Evolutionary conservation across 2,888 invertebrate species (phyloP).

Genomic region (Torymus auratus): DNA sequence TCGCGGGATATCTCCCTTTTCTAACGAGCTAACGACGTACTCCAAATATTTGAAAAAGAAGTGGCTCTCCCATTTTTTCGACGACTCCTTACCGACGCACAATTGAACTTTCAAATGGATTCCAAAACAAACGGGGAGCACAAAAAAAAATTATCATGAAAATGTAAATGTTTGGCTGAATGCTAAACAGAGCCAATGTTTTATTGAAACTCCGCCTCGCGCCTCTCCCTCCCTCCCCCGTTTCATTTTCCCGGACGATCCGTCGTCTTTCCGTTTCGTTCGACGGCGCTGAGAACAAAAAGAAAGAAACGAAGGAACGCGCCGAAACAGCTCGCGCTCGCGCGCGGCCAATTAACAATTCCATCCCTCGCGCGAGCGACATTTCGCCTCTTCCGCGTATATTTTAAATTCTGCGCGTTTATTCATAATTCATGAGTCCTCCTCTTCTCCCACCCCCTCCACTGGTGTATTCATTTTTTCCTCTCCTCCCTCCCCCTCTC

Average conservation of each 20-base stretch:
- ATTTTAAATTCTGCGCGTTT: slow-evolving; percentile 72
- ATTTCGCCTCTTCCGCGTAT: slow-evolving; percentile 50
- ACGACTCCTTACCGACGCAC: too few species aligned
- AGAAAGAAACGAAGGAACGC: too few species aligned
- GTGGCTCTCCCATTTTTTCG: too few species aligned
- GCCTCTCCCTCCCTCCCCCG: too few species aligned
- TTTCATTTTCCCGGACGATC: too few species aligned
- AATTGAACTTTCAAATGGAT: too few species aligned
- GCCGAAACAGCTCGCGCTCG: too few species aligned
- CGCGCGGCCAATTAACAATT: slow-evolving; percentile 70
- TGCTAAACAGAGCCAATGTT: slow-evolving; percentile 50
- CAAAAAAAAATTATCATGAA: not conserved
- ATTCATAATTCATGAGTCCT: slow-evolving; percentile 73
- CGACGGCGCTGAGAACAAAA: not conserved
- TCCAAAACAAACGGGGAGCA: too few species aligned
- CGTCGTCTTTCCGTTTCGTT: too few species aligned
- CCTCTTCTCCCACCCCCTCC: slow-evolving; percentile 29
- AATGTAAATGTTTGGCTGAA: not conserved
- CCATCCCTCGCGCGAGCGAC: slow-evolving; percentile 17
- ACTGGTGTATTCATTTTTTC: slow-evolving; percentile 48
- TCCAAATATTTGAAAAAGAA: too few species aligned
- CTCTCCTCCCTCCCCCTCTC: not conserved
- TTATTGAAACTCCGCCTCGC: not conserved
- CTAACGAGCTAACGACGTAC: too few species aligned
- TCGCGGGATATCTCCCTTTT: too few species aligned